phyloP scores from a whole-genome alignment of 2,113 vertebrate genomes.

The Oenanthe melanoleuca region DNA sequence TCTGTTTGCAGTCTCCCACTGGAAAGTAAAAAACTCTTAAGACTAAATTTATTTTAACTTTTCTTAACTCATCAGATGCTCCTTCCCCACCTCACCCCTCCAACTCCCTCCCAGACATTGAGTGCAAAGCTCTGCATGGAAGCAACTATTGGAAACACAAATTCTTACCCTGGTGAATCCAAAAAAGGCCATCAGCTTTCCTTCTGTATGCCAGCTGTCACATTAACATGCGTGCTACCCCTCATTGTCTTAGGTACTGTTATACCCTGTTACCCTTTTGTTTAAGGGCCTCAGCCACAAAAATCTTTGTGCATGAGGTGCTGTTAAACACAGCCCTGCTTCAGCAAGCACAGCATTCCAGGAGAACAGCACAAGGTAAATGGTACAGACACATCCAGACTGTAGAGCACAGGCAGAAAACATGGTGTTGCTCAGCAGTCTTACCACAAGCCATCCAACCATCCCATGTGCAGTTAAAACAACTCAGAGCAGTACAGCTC shows the following conservation, averaged over 20 bases:
- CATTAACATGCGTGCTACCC: neutral
- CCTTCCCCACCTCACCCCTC: neutral
- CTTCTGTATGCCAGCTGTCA: neutral
- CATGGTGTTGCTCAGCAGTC: neutral
- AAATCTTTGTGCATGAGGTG: neutral
- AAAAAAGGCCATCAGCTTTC: constrained; percentile 5
- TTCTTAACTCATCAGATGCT: neutral
- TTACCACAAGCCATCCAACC: neutral
- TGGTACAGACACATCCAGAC: neutral
- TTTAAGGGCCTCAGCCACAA: neutral
- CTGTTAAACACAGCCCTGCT: neutral
- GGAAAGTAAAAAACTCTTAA: neutral
- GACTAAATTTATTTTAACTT: neutral
- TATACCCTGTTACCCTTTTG: neutral
- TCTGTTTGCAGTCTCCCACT: neutral
- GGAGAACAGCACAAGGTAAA: neutral
- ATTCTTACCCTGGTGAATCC: neutral
- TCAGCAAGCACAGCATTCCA: neutral
- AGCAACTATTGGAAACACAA: neutral
- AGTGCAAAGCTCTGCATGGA: neutral
- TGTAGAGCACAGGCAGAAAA: neutral
- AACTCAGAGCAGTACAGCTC: neutral
- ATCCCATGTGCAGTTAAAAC: neutral
- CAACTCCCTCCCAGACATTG: neutral
- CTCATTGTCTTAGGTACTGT: neutral